Base-by-base conservation (phyloP, 2,797 vertebrate genomes). In the Megalops cyprinoides region DNA sequence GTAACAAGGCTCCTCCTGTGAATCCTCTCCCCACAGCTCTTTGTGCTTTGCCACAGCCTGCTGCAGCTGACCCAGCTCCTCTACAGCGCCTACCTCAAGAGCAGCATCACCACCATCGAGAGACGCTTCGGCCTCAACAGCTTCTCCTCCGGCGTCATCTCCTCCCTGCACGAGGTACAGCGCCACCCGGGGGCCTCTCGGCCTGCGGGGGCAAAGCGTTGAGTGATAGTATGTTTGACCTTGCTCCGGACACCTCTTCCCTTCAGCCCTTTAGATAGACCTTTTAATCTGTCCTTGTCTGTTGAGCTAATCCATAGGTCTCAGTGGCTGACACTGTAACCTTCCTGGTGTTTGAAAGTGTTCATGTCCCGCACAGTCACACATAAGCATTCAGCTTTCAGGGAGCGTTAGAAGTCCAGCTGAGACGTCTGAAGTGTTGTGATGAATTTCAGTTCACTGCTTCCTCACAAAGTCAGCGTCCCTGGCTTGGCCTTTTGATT, bases 41-140 rank as follows among this genome's bases (percentile, higher is more conserved):
- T 99, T 14, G 97, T 99, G 85, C 85, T 98, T 74, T 99, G 97
- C 87, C 98, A 99, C 0, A 93, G 97, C 53, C 90, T 99, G 53
- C 94, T 99, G 79, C 98, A 99, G 93, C 92, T 98, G 83, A 96
- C 94, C 48, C 98, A 99, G 92, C 95, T 99, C 79, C 94, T 99
- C 65, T 97, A 98, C 92, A 97, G 96, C 0, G 90, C 97, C 82
- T 99, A 97, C 92, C 98, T 99, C 92, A 99, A 99, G 91, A 99
- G 98, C 94, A 97, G 94, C 89, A 96, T 99, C 89, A 97, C 96
- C 84, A 99, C 97, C 31, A 97, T 99, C 0, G 98, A 99, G 93
- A 95, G 94, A 81, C 97, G 97, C 87, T 99, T 97, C 0, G 98
- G 98, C n/a, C 96, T 99, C 82, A 97, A 95, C 93, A 99, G 98